Evolutionary conservation across 2,113 vertebrate genomes (phyloP), one percentile per base, ranked within the genome.

Genomic region (Neopipo cinnamomea): DNA sequence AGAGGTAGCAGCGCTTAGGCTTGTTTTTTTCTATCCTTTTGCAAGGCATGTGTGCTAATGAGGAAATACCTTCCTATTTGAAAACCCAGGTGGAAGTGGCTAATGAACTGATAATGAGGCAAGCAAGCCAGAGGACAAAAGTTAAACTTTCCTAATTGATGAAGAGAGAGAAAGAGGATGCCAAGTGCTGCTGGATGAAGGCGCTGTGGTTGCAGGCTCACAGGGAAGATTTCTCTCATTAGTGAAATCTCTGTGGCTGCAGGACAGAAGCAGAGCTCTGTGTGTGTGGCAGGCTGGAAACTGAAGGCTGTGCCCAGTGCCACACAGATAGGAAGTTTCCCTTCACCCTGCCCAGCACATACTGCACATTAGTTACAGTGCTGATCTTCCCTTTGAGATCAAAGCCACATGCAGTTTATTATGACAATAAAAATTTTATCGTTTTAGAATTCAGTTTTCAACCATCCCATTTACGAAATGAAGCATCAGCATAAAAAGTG

Each of bases 91-190:
- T 96, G 96, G 88, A 96, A 93, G 81, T 66, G 56, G 65, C 92
- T 96, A 94, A 95, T 91, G 93, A 93, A 87, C 95, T 92, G 93
- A 88, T 96, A 96, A 96, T 78, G 80, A 96, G 95, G 88, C 91
- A 85, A 92, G 86, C 28, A 84, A 94, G 92, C 95, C 85, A 88
- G 80, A 85, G 93, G 91, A 96, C 92, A 89, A 85, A 94, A 92
- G 96, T 93, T 94, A 96, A 97, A 96, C 93, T 96, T 96, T 75
- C 52, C 73, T 93, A 92, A 96, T 95, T 94, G 95, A 81, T 82
- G 83, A 91, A 90, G 68, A 71, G 44, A 73, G 63, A 81, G 80
- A 88, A 91, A 86, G 66, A 73, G 66, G 47, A 92, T 87, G 86
- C 61, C 70, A 72, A 88, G 73, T 35, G 49, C 83, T 86, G 82